Conservation (phyloP, 2,888 invertebrate species). For the Lithophane leautieri region DNA sequence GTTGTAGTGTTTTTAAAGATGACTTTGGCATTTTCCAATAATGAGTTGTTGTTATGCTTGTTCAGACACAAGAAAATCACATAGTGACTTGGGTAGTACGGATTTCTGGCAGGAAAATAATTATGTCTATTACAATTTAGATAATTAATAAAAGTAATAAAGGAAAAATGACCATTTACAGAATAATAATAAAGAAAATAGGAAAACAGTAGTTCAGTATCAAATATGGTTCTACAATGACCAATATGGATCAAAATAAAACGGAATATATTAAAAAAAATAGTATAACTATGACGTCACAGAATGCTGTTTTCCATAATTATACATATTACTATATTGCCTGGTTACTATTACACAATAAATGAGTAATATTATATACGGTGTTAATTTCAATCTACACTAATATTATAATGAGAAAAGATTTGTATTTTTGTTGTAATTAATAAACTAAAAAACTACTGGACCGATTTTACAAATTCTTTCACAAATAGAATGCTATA, state of each 20-base stretch:
- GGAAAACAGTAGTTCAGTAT: neutral
- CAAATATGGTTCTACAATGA: neutral
- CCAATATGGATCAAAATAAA: neutral
- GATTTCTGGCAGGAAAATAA: neutral
- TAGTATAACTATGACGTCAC: neutral
- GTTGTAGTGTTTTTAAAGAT: conserved; percentile 5
- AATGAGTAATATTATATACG: neutral
- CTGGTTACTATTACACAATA: conserved; percentile 13
- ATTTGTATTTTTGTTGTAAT: too few species aligned
- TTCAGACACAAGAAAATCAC: neutral
- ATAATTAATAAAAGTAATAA: neutral
- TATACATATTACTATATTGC: neutral
- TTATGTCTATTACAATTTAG: neutral
- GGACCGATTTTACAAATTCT: too few species aligned
- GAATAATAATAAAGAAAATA: neutral
- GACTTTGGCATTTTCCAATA: neutral
- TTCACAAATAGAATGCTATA: too few species aligned
- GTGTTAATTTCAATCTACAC: neutral
- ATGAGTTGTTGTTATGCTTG: neutral
- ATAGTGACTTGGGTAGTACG: neutral
- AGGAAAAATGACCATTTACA: too few species aligned
- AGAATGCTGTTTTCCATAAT: neutral
- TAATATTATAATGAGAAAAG: too few species aligned
- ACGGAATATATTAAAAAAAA: conserved; percentile 4
- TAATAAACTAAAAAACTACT: too few species aligned